Evolutionary conservation across 2,888 invertebrate species (phyloP), one percentile per base, ranked within the genome.

Genomic region (Protodeltote pygarga): DNA sequence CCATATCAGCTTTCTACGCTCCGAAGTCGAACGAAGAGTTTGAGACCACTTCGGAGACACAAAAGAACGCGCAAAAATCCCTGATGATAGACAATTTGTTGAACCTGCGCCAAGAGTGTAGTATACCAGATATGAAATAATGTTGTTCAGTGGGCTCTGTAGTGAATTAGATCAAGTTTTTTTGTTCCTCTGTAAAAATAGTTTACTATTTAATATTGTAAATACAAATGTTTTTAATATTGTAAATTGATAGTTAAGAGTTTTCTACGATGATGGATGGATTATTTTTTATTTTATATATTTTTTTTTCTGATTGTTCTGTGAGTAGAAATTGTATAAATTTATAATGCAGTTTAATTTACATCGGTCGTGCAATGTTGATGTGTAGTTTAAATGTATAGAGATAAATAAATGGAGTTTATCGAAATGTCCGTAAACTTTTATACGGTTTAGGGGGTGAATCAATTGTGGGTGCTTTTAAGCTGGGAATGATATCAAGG

Each of bases 101-200:
- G 24, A 90, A 83, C 55, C 68, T 83, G 25, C 79, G 89, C 50
- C 81, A 81, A 15, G 89, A 88, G 71, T 90, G 90, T 72, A 78
- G 79, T 37, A 71, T 84, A 62, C 77, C 83, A 51, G 85, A 87
- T 57, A 70, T 83, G 61, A 87, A 88, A 65, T 85, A 75, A 54
- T 4, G 20, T 40, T 46, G 71, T 80, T 80, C 75, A 73, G 63
- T 76, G 83, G 87, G 85, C 78, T 86, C 84, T 76, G 80, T 86
- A 88, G 87, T 82, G 46, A 77, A 77, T 81, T 91, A 90, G 90
- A 85, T 87, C 75, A 88, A 85, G 84, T 63, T 68, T 79, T 83
- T 90, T 91, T 87, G 91, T 91, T 91, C 92, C 91, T 91, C 79
- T 91, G 90, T 91, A 91, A 87, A 87, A 85, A 85, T 78, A 80